Base-by-base conservation (phyloP, 2,113 vertebrate species). In the Platysteira castanea region DNA sequence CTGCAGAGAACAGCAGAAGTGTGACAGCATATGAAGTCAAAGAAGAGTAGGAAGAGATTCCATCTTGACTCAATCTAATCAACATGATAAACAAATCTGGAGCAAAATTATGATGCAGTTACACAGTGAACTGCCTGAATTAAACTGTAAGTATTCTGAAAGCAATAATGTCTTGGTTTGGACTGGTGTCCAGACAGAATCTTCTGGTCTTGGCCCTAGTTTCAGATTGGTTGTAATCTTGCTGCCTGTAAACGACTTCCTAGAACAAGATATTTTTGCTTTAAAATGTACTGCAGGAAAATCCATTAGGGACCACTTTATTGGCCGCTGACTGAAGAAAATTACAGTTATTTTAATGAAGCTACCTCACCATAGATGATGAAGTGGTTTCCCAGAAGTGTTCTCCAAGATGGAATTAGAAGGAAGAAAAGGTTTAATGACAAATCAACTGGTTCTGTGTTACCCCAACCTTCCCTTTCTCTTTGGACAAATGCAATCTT, bases 1-100 rank as follows among this genome's bases (percentile, higher is more conserved):
- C 81, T 71, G 19, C 56, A 81, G 69, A 64, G 61, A 82, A 6
- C 39, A 59, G 53, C 46, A 46, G 39, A 65, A 59, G 60, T 53
- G 13, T 39, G 42, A 24, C 6, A 46, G 13, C 0, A 0, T 31
- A 65, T 1, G 4, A 86, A 92, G 37, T n/a, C 50, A 70, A 93
- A 91, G 49, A 89, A 59, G 19, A 87, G n/a, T 33, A 57, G 23
- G 63, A 84, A 92, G n/a, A 84, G 21, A 57, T 79, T 84, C 44
- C 11, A 24, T 52, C 57, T 71, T 76, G 35, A 56, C 50, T 54
- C 18, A 50, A 11, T 8, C 8, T 31, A 67, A 54, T 69, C 8
- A 41, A 27, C 4, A 30, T 22, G 35, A 59, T 59, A 89, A 91
- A 60, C 12, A 89, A 81, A 12, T 74, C 15, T 76, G 31, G 15